A percentile compares a stretch with the other conserved stretches of the same genome.
phyloP scores from a whole-genome alignment of 2,888 invertebrate genomes.

The Pilophorus perplexus region DNA sequence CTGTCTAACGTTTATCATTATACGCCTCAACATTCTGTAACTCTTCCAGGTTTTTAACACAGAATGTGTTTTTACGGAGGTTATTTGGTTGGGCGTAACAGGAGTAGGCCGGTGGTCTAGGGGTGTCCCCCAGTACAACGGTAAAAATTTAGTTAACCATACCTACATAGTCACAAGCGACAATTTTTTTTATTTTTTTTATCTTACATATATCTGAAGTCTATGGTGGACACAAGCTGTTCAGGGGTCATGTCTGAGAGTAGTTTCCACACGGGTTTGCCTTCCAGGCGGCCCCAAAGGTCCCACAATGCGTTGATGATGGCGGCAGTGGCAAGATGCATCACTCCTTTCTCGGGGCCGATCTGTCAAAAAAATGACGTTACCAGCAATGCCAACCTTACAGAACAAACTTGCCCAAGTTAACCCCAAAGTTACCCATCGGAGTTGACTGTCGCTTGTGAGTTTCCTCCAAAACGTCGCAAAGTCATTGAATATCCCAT shows the following conservation, averaged over 20 bases:
- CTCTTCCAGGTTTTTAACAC: no score
- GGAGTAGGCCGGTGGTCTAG: no score
- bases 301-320: slow-evolving; percentile 91
- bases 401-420: not conserved
- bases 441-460: slow-evolving; percentile 82
- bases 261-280: slow-evolving; percentile 84
- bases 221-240: slow-evolving; percentile 77
- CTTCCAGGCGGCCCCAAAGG: slow-evolving; percentile 79
- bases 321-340: slow-evolving; percentile 82
- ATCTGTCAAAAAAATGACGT: slow-evolving; percentile 46
- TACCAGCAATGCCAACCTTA: not conserved
- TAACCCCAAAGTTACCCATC: slow-evolving; percentile 64
- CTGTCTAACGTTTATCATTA: not conserved
- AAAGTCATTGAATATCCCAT: slow-evolving; percentile 74
- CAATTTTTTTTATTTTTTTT: no score
- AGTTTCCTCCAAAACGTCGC: slow-evolving; percentile 74
- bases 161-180: no score
- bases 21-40: no score
- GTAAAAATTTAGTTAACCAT: no score
- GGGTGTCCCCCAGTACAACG: no score
- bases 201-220: slow-evolving; percentile 72
- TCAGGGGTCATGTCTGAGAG: slow-evolving; percentile 81
- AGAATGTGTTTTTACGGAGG: no score
- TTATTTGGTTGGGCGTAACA: no score
- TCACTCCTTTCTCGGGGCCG: slow-evolving; percentile 56